Base-by-base conservation (phyloP, 1,140 invertebrate genomes). In the Adelges cooleyi region DNA sequence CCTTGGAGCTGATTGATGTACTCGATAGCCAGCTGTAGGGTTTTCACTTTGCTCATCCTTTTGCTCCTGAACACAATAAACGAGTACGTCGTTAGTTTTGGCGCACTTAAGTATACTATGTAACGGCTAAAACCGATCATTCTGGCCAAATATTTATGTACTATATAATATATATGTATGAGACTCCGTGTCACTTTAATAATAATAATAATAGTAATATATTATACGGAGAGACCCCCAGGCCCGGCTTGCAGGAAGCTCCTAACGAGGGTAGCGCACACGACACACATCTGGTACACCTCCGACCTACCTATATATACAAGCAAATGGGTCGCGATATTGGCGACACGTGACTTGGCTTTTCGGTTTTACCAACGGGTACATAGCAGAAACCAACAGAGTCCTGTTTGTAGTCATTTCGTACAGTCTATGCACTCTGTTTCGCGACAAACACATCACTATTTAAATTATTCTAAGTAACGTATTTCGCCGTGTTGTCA, bases 1-100 rank as follows among this genome's bases (percentile, higher is more conserved):
- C 73, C 66, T 65, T 77, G 71, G 18, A 79, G 68, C 33, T 71
- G 69, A 40, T 72, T 73, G 40, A 79, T 78, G 52, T 78, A 77
- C 65, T 76, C 73, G 46, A 76, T 76, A 23, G 76, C 76, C 53
- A 73, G 71, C 67, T 76, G 72, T 23, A 78, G 68, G 17, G 76
- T 78, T 56, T 77, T 77, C 33, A 78, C 75, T 70, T 78, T 78
- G 65, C 77, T 75, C 22, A 75, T 70, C 10, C 76, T 65, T 68
- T 77, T 77, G 18, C 75, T 74, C 49, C 76, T 76, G 69, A 23
- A 65, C 66, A 27, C 44, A 15, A 25, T 10, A 50, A 27, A 51
- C 9, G 22, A 22, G 11, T 38, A 52, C n/a, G n/a, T n/a, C n/a
- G n/a, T 33, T 33, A 33, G 29, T 33, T 33, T 33, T 17, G 3